phyloP scores from a whole-genome alignment of 92 coral and sea anemone genomes.

The Heteractis magnifica region DNA sequence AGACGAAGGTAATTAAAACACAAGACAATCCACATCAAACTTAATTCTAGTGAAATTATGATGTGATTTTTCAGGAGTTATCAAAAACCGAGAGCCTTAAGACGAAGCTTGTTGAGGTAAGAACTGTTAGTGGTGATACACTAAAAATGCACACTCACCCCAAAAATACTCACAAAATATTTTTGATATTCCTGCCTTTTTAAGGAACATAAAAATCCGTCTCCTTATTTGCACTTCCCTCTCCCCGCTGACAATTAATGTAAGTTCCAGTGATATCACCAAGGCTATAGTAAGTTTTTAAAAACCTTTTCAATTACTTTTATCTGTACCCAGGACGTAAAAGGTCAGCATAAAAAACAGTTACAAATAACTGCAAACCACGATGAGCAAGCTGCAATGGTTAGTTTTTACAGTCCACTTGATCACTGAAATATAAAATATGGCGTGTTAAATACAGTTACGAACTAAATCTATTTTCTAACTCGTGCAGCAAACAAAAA shows the following conservation, averaged over 20 bases:
- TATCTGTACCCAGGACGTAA: neutral
- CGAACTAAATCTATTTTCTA: neutral
- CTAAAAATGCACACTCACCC: no score
- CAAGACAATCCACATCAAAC: neutral
- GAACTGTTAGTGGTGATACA: neutral
- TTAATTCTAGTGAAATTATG: neutral
- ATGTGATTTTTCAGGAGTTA: neutral
- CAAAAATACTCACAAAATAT: no score
- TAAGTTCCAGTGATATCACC: no score
- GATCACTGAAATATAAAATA: neutral
- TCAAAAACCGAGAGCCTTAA: neutral
- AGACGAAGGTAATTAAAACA: neutral
- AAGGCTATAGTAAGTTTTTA: no score
- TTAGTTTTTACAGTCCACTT: neutral
- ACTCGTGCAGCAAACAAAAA: neutral
- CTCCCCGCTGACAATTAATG: no score
- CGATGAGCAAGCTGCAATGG: neutral
- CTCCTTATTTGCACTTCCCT: no score
- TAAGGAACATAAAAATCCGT: no score
- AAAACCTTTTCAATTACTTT: no score
- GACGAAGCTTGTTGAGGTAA: neutral
- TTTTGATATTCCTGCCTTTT: no score
- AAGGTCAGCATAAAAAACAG: neutral
- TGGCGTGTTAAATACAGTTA: neutral
- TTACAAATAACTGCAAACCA: neutral